Conservation (phyloP, 2,113 vertebrate genomes). For the Leucopternis melanops region DNA sequence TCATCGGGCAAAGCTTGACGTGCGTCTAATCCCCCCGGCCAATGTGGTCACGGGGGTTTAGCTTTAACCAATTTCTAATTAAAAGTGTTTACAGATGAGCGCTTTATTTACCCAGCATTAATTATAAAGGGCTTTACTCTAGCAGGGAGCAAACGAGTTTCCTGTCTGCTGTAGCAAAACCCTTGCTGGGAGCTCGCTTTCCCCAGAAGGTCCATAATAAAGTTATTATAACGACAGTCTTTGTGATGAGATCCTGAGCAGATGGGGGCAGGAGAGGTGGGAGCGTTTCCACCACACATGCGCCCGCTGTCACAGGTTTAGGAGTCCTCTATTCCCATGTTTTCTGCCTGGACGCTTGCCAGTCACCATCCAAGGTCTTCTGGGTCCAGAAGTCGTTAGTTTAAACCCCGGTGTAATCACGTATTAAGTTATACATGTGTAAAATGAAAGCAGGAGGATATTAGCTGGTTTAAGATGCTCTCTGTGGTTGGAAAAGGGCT, state of each 20-base stretch:
- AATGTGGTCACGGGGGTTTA: conserved; percentile 33
- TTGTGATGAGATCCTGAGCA: conserved; percentile 45
- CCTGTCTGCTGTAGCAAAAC: conserved; percentile 41
- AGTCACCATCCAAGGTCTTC: background rate
- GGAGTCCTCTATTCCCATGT: background rate
- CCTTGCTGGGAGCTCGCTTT: background rate
- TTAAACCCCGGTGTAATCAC: background rate
- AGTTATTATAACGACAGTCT: conserved; percentile 43
- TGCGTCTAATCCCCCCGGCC: conserved; percentile 46
- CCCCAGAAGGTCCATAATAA: conserved; percentile 49
- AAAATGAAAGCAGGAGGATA: conserved; percentile 17
- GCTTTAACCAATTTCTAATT: conserved; percentile 56
- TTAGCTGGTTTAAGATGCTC: conserved; percentile 8
- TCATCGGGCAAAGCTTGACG: conserved; percentile 52
- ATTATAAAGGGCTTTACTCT: conserved; percentile 71
- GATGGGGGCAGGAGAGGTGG: background rate
- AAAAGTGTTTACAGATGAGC: conserved; percentile 70
- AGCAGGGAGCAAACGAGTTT: background rate
- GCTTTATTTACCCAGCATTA: conserved; percentile 62
- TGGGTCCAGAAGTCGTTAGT: conserved; percentile 6
- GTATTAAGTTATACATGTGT: background rate
- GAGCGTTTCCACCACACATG: background rate
- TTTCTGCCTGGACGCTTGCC: background rate
- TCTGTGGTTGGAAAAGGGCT: background rate
- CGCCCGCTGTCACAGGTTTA: background rate